Base-by-base conservation (phyloP, 2,113 vertebrate genomes). In the zebrafish (Danio rerio) region DNA sequence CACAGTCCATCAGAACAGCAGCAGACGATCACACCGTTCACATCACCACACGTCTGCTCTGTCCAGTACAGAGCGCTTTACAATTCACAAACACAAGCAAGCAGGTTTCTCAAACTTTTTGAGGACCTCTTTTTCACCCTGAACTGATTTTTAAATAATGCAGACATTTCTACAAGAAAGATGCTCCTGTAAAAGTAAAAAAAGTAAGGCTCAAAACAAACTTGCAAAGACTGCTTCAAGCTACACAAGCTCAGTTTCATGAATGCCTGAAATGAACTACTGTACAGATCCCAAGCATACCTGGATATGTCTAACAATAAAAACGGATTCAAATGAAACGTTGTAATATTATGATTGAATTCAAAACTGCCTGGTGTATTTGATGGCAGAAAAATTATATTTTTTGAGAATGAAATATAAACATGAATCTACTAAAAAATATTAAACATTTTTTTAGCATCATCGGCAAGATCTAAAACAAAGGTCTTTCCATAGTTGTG, bases 1-100 rank as follows among this genome's bases (percentile, higher is more conserved):
- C 43, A 62, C 16, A 47, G 72, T 75, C 73, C 73, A 75, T 58
- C 73, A 75, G 72, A 75, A 75, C 10, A 75, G 72, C 40, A 20
- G 42, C 55, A 45, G 53, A 16, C 53, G 20, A 8, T 40, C 53
- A 55, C 6, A 20, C 40, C n/a, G 9, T 18, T 43, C 10, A 75
- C 53, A 53, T 72, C 11, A n/a, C 40, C 9, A 15, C 11, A 45
- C 47, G 78, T 84, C 7, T 66, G 15, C 4, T 66, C 43, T 63
- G 61, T 40, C 16, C 52, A 55, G 15, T 55, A 15, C 52, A 16
- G 16, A 15, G 15, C 0, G 1, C 40, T n/a, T 66, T 43, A 15
- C 40, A 5, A 65, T 65, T 65, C 62, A 42, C 2, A 66, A 15
- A 66, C 13, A 5, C 13, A 43, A 31, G 3, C 1, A 2, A 42